Percentiles rank a stretch among this genome's conserved stretches.
These are phyloP conservation scores for Lophius piscatorius DNA, from an alignment of 2,113 vertebrate species.

Conservation along the genomic window DNA sequence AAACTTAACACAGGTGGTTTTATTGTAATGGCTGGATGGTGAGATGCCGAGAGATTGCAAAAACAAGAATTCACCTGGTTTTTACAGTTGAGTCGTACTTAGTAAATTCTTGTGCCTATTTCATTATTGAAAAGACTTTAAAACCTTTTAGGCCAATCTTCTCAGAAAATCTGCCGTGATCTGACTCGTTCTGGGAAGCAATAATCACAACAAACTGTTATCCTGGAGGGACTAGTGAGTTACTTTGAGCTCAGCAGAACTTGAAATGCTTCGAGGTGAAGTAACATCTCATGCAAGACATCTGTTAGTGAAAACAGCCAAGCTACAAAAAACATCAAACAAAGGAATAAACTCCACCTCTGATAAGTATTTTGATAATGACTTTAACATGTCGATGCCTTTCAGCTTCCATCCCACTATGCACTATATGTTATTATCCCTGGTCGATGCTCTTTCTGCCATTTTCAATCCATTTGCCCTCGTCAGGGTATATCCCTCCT, in stretches of 20 bases:
- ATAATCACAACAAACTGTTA: background rate
- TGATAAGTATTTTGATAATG: conserved; percentile 28
- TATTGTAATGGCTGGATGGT: too few species aligned
- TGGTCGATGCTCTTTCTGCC: conserved; percentile 40
- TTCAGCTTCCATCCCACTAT: conserved; percentile 32
- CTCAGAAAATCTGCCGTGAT: background rate
- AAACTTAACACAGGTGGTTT: too few species aligned
- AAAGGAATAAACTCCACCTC: conserved; percentile 9
- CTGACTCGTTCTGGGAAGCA: background rate
- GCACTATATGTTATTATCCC: conserved; percentile 29
- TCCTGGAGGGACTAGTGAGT: background rate
- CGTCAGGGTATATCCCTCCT: conserved; percentile 57
- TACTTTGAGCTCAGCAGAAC: conserved; percentile 17
- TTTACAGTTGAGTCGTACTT: too few species aligned
- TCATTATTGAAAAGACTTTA: too few species aligned
- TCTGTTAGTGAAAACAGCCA: conserved; percentile 14
- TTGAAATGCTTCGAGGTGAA: conserved; percentile 22
- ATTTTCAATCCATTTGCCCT: conserved; percentile 63
- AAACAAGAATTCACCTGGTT: too few species aligned
- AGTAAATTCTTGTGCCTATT: too few species aligned
- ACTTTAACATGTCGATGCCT: conserved; percentile 43
- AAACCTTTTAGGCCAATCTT: background rate
- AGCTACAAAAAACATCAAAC: conserved; percentile 14
- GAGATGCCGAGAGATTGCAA: too few species aligned
- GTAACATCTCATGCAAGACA: conserved; percentile 12